These are phyloP conservation scores for Todiramphus chloris DNA, from an alignment of 2,113 vertebrate genomes.

Conservation along the genomic window DNA sequence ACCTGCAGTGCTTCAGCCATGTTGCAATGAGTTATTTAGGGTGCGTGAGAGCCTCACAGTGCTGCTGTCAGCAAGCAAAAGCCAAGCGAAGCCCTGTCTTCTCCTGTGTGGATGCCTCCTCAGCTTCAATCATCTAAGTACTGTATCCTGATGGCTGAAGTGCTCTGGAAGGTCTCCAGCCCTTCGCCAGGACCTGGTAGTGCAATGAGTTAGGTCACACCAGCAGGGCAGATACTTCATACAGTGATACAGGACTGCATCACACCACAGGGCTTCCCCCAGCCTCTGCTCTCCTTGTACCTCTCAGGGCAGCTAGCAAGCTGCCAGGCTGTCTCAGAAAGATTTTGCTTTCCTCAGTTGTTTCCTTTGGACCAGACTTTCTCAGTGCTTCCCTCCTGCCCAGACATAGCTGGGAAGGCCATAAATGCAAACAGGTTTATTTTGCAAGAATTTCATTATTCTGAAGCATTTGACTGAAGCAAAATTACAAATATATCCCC, in stretches of 20 bases:
- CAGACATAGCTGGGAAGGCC: background rate
- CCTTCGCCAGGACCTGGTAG: background rate
- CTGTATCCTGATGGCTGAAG: background rate
- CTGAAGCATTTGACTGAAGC: background rate
- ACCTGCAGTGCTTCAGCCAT: background rate
- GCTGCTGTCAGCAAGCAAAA: conserved; percentile 19
- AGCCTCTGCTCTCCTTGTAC: background rate
- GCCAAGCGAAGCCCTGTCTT: background rate
- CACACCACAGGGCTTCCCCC: background rate
- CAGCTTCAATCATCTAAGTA: background rate
- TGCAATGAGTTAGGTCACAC: background rate
- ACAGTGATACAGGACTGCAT: background rate
- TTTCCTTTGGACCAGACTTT: background rate
- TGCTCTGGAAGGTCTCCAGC: background rate
- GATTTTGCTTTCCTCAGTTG: background rate
- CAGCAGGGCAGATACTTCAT: background rate
- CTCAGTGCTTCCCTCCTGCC: background rate
- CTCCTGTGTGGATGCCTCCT: background rate
- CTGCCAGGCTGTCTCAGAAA: background rate
- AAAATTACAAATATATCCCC: background rate
- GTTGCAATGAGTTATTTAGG: background rate
- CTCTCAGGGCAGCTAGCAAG: background rate
- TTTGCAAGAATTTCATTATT: background rate
- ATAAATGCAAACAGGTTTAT: background rate
- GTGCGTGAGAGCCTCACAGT: background rate